Base-by-base conservation (phyloP, 2,888 invertebrate species). In the Corythucha ciliata region DNA sequence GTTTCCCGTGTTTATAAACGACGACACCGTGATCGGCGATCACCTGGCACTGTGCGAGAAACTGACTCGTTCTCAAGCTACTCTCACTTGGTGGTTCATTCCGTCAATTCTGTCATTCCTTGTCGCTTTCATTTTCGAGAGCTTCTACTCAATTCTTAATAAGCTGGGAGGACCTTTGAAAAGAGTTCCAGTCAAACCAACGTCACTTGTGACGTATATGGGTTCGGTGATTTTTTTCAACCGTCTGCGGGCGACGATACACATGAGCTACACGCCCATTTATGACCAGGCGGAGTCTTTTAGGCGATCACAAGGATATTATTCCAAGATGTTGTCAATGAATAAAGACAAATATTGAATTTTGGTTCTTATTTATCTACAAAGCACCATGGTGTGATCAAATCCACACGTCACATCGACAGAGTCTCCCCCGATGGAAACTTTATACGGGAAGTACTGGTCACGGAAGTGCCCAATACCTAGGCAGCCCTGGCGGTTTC, bases 401-500 rank as follows among this genome's bases (percentile, higher is more conserved):
- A 91, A 81, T 52, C 93, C 89, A 68, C 87, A 89, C 40, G 74
- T 71, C 1, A 89, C 78, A 63, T 83, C 78, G 27, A 75, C 64
- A 0, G 86, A 86, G 64, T 77, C 73, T 0, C 84, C 89, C 47
- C 88, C 87, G 12, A 94, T 69, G 0, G 84, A 72, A 12, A 78
- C 85, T 74, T 84, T 85, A 20, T 90, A 73, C 2, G 94, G 94
- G 64, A 93, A 94, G 69, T 74, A 81, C 66, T 94, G 93, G 65
- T 92, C 84, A 49, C 84, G 79, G 1, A 68, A 66, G 64, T 81
- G 75, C 0, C 90, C 90, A 29, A 94, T 67, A 0, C 96, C 96
- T 0, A 97, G 72, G 63, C 85, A 85, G 0, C 86, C 85, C 58
- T 77, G 77, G 60, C 80, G 77, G 67, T 96, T 94, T 62, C 82